Conservation (phyloP, 2,797 vertebrate species). For the Liasis olivaceus region DNA sequence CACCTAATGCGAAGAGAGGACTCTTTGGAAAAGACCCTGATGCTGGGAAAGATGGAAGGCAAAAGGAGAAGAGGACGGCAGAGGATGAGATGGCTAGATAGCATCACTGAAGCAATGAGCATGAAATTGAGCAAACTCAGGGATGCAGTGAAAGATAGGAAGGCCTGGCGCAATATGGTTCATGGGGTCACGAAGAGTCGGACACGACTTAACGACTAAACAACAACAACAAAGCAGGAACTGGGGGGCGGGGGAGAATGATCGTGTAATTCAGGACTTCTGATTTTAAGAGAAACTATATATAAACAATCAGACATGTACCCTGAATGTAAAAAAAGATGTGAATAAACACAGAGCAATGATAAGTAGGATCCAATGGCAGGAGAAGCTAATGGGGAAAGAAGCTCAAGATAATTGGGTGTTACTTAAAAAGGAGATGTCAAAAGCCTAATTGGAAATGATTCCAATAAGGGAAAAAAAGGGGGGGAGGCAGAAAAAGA, state of each 20-base stretch:
- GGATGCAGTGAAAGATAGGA: too few relatives aligned
- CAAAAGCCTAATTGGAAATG: background rate
- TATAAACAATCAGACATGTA: background rate
- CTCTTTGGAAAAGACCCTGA: too few relatives aligned
- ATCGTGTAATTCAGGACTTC: background rate
- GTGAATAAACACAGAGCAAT: background rate
- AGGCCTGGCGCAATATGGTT: too few relatives aligned
- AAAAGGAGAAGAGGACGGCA: too few relatives aligned
- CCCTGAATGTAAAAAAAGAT: background rate
- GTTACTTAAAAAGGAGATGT: background rate
- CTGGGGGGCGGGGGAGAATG: background rate
- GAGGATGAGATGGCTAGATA: too few relatives aligned
- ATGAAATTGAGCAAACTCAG: too few relatives aligned
- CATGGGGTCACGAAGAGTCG: too few relatives aligned
- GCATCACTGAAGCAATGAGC: too few relatives aligned
- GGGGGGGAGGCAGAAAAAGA: background rate
- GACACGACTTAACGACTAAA: too few relatives aligned
- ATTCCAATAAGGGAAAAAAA: background rate
- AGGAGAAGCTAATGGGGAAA: background rate
- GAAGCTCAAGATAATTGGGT: background rate
- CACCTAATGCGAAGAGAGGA: too few relatives aligned
- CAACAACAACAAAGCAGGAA: too few relatives aligned
- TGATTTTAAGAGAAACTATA: background rate
- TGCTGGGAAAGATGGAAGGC: too few relatives aligned
- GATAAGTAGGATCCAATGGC: background rate